A percentile compares a stretch with the other conserved stretches of the same genome.
Evolutionary conservation across 2,113 vertebrate species (phyloP).

Genomic region (Oncorhynchus clarkii): DNA sequence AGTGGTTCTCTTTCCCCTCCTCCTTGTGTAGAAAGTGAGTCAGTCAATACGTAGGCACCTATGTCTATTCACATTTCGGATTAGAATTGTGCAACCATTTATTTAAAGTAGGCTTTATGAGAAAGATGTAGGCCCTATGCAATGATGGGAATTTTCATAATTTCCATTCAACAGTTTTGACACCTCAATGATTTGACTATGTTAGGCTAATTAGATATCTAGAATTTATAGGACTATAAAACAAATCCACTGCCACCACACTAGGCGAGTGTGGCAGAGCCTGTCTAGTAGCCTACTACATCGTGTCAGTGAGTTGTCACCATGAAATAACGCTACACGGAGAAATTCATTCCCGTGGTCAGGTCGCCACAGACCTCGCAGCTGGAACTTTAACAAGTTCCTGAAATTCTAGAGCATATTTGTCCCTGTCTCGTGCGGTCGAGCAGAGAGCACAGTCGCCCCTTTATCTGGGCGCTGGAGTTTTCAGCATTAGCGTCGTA

Average conservation of each 20-base stretch:
- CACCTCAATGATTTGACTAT: not conserved
- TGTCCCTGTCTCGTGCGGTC: conserved; percentile 35
- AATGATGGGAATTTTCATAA: too few relatives aligned
- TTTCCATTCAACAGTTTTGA: too few relatives aligned
- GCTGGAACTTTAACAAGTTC: conserved; percentile 26
- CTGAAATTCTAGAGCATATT: conserved; percentile 26
- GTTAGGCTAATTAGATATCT: not conserved
- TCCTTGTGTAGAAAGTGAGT: not conserved
- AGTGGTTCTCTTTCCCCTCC: conserved; percentile 1
- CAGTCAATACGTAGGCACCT: not conserved
- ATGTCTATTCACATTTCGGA: too few relatives aligned
- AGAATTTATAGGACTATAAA: too few relatives aligned
- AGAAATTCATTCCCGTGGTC: conserved; percentile 13
- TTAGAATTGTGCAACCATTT: too few relatives aligned
- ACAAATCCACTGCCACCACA: too few relatives aligned
- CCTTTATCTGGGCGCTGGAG: conserved; percentile 49
- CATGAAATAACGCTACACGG: not conserved
- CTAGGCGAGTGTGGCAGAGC: too few relatives aligned
- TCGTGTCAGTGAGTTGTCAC: not conserved
- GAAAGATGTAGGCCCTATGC: too few relatives aligned
- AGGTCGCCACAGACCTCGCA: not conserved
- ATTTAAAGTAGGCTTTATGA: too few relatives aligned
- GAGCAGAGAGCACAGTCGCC: conserved; percentile 42
- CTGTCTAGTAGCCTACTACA: not conserved
- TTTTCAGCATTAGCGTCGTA: conserved; percentile 14